A percentile compares a stretch with the other conserved stretches of the same genome.
These are phyloP conservation scores for Chaetorhynchus papuensis DNA, from an alignment of 2,113 vertebrate genomes.

Conservation along the genomic window DNA sequence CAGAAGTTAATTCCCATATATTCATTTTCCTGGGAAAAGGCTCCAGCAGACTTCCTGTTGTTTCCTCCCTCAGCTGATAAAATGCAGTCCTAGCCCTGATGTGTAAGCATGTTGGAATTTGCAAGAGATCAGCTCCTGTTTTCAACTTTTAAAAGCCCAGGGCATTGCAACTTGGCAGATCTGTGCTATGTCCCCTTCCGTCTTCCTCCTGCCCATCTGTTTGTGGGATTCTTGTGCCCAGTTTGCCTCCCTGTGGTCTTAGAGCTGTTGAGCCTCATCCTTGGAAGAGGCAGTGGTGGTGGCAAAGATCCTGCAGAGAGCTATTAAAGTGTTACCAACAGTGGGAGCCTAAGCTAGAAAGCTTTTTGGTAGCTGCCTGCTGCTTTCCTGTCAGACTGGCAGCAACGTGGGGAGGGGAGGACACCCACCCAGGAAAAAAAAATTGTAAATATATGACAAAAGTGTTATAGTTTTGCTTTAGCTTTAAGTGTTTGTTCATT, in stretches of 20 bases:
- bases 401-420: not conserved
- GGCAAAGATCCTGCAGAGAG: slow-evolving; percentile 63
- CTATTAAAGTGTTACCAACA: slow-evolving; percentile 53
- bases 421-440: not conserved
- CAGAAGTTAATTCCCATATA: slow-evolving; percentile 53
- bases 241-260: slow-evolving; percentile 50
- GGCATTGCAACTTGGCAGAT: slow-evolving; percentile 47
- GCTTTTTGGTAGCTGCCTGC: slow-evolving; percentile 17
- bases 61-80: slow-evolving; percentile 39
- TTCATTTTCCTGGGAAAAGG: slow-evolving; percentile 9
- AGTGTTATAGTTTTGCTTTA: not conserved
- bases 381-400: slow-evolving; percentile 13
- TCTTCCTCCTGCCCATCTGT: slow-evolving; percentile 51
- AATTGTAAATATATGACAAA: not conserved
- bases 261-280: slow-evolving; percentile 48
- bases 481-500: not conserved
- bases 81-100: slow-evolving; percentile 5
- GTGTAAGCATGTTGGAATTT: slow-evolving; percentile 33
- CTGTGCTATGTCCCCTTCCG: not conserved
- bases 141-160: slow-evolving; percentile 26
- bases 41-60: slow-evolving; percentile 33
- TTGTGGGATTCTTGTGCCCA: slow-evolving; percentile 57
- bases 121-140: slow-evolving; percentile 31
- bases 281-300: slow-evolving; percentile 51
- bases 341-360: slow-evolving; percentile 8